A percentile compares a stretch with the other conserved stretches of the same genome.
Conservation (phyloP, 2,888 invertebrate species). For the Peribatodes rhomboidaria region DNA sequence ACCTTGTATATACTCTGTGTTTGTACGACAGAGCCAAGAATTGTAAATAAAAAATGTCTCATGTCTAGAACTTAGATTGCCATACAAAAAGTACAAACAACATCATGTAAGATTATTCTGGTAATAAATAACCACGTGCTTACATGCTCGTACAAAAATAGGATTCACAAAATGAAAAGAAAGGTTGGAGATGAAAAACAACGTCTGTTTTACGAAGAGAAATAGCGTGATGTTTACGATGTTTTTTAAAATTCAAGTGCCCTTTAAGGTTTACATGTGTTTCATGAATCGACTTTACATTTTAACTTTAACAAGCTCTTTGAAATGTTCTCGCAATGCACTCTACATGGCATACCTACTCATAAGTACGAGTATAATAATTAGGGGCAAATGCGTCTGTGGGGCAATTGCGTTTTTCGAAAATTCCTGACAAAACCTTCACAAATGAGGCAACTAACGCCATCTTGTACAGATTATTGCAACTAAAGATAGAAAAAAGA, state of each 20-base stretch:
- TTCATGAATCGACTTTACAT: neutral
- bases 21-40: constrained; percentile 9
- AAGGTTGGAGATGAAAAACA: neutral
- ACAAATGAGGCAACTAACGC: too few relatives aligned
- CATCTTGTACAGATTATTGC: too few relatives aligned
- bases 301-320: too few relatives aligned
- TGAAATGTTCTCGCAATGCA: too few relatives aligned
- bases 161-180: neutral
- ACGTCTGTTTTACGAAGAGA: neutral
- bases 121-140: neutral
- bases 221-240: neutral
- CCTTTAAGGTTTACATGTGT: neutral
- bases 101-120: constrained; percentile 12
- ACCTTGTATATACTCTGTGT: too few relatives aligned
- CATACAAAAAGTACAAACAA: constrained; percentile 8
- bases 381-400: too few relatives aligned
- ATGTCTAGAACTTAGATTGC: constrained; percentile 11
- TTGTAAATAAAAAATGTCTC: constrained; percentile 9
- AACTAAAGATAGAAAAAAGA: too few relatives aligned
- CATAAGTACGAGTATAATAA: too few relatives aligned
- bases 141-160: neutral
- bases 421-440: too few relatives aligned
- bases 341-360: too few relatives aligned
- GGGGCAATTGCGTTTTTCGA: too few relatives aligned
- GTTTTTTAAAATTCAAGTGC: neutral